Base-by-base conservation (phyloP, 92 coral and sea anemone species). In the Porites rus region DNA sequence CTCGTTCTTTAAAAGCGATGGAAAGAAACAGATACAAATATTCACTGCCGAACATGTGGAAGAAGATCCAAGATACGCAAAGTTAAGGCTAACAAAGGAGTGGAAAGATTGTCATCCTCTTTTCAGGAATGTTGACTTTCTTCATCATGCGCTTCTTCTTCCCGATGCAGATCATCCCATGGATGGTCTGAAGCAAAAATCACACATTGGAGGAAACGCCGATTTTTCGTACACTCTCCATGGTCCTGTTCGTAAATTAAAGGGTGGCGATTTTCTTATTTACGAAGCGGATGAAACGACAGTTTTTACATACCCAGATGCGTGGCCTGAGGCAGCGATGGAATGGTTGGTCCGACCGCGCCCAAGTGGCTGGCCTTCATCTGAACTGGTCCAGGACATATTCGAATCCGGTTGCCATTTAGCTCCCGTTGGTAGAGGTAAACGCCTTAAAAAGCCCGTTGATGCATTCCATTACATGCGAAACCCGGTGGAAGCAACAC, bases 251-350 rank as follows among this genome's bases (percentile, higher is more conserved):
- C 88, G 87, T 19, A 94, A 93, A 68, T 82, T 77, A 7, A 82
- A 87, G 51, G 59, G 72, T 38, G 77, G 64, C 25, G 84, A 87
- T 4, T 82, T 74, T 65, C 69, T 77, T 8, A 71, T 17, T 19
- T 85, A 43, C 51, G 98, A 93, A 78, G 83, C 28, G 65, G 98
- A 93, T 75, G 52, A 93, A 13, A 84, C 93, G 0, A 61, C 38
- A 6, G 98, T 93, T 52, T 94, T 94, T 76, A 85, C 74, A 80
- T 94, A 90, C 67, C 98, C 98, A 3, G 66, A 43, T 11, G 89
- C 93, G 16, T 94, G 98, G 96, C 98, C 96, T 59, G 96, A 88
- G 67, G 79, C 87, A 8, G 98, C 98, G 14, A 94, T 93, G 98
- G 94, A 94, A 22, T 94, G 96, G 98, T 52, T 94, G 85, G 81